Evolutionary conservation across 2,113 vertebrate genomes (phyloP).

Genomic region (Rynchops niger): DNA sequence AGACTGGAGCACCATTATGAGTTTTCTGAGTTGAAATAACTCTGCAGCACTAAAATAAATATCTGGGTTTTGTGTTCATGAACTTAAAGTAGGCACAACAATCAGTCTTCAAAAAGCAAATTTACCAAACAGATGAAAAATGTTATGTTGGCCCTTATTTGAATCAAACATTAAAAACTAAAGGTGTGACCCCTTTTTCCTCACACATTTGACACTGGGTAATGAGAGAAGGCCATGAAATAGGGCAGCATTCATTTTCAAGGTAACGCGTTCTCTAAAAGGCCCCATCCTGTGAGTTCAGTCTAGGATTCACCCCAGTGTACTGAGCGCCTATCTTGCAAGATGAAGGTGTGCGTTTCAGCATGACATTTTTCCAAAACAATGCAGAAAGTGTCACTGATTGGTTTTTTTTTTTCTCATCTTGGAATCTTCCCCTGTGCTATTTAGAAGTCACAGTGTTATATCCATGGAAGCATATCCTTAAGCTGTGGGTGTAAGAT

Average conservation of each 20-base stretch:
- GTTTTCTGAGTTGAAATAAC: neutral
- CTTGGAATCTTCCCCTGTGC: neutral
- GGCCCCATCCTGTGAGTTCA: neutral
- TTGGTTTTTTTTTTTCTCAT: too few relatives aligned
- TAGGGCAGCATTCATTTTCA: neutral
- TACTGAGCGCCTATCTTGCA: neutral
- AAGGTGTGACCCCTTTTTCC: rapidly evolving
- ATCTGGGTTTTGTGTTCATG: neutral
- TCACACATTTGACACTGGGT: rapidly evolving
- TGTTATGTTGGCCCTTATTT: neutral
- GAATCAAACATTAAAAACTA: neutral
- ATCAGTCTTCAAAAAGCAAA: neutral
- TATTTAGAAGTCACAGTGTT: neutral
- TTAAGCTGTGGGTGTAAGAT: neutral
- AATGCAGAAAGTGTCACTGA: neutral
- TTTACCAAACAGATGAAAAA: neutral
- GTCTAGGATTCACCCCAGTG: neutral
- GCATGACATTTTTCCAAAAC: neutral
- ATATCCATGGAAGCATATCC: neutral
- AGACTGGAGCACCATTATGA: neutral
- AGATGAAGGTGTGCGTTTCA: neutral
- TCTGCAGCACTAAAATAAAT: neutral
- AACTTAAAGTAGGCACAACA: neutral
- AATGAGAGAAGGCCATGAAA: neutral
- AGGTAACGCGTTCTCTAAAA: neutral